A percentile compares a stretch with the other conserved stretches of the same genome.
Evolutionary conservation across 2,888 invertebrate genomes (phyloP).

Genomic region (Doris montereyensis): DNA sequence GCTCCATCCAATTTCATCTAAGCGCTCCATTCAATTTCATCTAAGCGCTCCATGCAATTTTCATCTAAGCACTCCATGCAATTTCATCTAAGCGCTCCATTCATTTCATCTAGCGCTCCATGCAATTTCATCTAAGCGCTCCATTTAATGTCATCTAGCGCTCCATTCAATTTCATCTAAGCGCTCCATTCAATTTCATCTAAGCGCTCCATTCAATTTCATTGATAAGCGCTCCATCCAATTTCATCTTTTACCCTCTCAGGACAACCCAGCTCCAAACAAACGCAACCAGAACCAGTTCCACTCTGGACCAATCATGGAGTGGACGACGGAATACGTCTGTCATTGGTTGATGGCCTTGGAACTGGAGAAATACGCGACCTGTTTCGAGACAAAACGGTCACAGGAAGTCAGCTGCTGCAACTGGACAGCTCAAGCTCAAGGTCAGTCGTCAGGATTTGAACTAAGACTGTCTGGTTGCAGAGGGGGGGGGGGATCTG

Average conservation of each 20-base stretch:
- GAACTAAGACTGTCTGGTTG: neutral
- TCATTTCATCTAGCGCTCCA: too few species aligned
- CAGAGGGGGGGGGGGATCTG: too few species aligned
- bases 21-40: too few species aligned
- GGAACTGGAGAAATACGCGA: slow-evolving; percentile 65
- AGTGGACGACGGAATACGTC: slow-evolving; percentile 88
- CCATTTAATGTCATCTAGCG: neutral
- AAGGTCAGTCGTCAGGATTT: slow-evolving; percentile 82
- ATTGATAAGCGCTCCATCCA: neutral
- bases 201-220: too few species aligned
- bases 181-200: too few species aligned
- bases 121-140: too few species aligned
- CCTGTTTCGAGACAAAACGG: slow-evolving; percentile 75
- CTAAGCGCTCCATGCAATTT: too few species aligned
- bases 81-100: too few species aligned
- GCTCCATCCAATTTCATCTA: too few species aligned
- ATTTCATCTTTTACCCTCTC: too few species aligned
- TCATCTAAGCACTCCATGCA: too few species aligned
- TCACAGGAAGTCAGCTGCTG: slow-evolving; percentile 89
- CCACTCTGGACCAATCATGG: slow-evolving; percentile 75
- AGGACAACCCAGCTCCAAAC: slow-evolving; percentile 51
- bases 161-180: too few species aligned
- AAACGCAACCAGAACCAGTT: slow-evolving; percentile 57
- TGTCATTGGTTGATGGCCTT: slow-evolving; percentile 90
- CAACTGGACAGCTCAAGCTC: slow-evolving; percentile 91